Conservation (phyloP, 2,113 vertebrate species). For the Ginglymostoma cirratum region DNA sequence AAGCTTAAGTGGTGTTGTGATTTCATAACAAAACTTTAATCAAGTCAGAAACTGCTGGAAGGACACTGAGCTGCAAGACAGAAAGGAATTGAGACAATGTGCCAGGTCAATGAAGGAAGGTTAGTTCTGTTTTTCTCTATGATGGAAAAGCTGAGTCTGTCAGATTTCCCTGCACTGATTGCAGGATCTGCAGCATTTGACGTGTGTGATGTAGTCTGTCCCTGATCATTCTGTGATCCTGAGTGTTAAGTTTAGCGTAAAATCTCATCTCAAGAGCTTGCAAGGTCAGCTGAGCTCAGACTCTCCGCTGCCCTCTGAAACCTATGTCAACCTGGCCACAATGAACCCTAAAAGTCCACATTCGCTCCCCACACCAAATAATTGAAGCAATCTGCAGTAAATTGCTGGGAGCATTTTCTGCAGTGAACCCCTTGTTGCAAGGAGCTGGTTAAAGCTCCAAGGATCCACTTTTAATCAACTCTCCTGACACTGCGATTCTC, state of each 20-base stretch:
- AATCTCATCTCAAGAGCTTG: neutral
- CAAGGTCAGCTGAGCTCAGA: no score
- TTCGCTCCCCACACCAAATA: neutral
- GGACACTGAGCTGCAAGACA: neutral
- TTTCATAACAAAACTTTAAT: neutral
- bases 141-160: no score
- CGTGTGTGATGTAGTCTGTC: neutral
- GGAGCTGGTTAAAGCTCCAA: neutral
- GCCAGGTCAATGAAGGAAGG: neutral
- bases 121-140: neutral
- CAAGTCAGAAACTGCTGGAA: neutral
- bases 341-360: no score
- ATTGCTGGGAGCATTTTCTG: neutral
- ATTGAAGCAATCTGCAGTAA: neutral
- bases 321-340: no score
- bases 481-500: neutral
- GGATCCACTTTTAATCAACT: neutral
- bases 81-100: neutral
- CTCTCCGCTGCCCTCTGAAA: no score
- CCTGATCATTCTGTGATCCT: neutral
- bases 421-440: neutral
- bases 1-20: neutral
- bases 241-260: neutral
- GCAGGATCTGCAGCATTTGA: neutral
- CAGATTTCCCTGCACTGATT: neutral